Evolutionary conservation across 2,113 vertebrate genomes (phyloP), one percentile per base, ranked within the genome.

Genomic region (Choloepus hoffmanni): DNA sequence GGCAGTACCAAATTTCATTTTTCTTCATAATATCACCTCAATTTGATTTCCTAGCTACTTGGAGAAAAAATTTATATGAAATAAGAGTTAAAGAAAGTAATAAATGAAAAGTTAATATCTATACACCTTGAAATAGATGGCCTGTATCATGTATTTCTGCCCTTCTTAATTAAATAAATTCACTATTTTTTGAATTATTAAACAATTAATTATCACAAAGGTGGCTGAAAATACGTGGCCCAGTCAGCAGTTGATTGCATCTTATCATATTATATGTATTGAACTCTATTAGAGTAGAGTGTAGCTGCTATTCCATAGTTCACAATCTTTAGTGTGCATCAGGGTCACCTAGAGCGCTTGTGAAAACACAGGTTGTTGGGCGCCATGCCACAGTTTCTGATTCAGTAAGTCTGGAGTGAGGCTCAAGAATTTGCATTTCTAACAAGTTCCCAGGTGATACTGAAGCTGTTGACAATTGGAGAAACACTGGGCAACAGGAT

Each of bases 141-240:
- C 19, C 45, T 33, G 1, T 4, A 67, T 18, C 16, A 82, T 70
- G 24, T 94, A 81, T 23, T 85, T 70, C 85, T 8, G 87, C 9
- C 14, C 36, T 94, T 43, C 13, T 79, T 86, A 85, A 94, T 82
- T 82, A 40, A 89, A 28, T 74, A 58, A 63, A 94, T 15, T 48
- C 62, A 82, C 76, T 94, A 79, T 91, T 91, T 93, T 45, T 92
- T 81, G 36, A 79, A 33, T 92, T 92, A 30, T 78, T 84, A 89
- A 23, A 83, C 48, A 89, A 70, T 82, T 82, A 85, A 48, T 60
- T 87, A 86, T 74, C 67, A 63, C 40, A n/a, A 90, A 82, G 11
- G 50, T 88, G 14, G 68, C 53, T 91, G 50, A 91, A 93, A 93
- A 73, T 40, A 63, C 62, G 28, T 86, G 89, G 70, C 18, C 18